Evolutionary conservation across 37 sponge, comb jelly and placozoan genomes (phyloP).

Genomic region (Ianthella basta): DNA sequence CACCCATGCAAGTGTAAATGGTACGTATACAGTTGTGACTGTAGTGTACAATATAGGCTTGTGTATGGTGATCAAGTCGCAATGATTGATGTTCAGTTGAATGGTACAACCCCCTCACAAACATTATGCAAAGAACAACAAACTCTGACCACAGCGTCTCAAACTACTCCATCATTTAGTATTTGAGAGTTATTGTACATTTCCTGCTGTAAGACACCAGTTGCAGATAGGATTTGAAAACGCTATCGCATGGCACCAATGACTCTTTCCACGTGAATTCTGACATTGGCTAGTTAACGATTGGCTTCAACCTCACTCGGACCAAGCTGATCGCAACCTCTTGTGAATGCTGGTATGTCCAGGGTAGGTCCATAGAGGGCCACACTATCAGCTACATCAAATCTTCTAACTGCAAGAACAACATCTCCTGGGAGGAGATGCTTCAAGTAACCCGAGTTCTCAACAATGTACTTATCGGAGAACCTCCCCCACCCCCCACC

Average conservation of each 20-base stretch:
- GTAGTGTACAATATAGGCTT: no score
- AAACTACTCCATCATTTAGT: no score
- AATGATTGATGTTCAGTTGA: no score
- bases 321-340: conserved; percentile 40
- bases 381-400: conserved; percentile 42
- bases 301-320: conserved; percentile 59
- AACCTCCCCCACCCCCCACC: conserved; percentile 61
- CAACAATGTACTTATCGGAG: conserved; percentile 51
- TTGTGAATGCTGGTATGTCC: conserved; percentile 54
- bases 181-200: not conserved
- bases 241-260: conserved; percentile 55
- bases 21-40: no score
- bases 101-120: conserved; percentile 43
- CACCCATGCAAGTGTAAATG: no score
- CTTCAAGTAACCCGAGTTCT: conserved; percentile 48
- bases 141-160: conserved; percentile 47
- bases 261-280: conserved; percentile 62
- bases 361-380: conserved; percentile 36
- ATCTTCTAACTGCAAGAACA: conserved; percentile 47
- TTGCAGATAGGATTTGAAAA: conserved; percentile 46
- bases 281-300: conserved; percentile 38
- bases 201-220: conserved; percentile 34
- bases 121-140: conserved; percentile 67
- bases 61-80: no score
- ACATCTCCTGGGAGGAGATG: conserved; percentile 41